Conservation (phyloP, 2,888 invertebrate genomes). For the Venustoraphidia nigricollis region DNA sequence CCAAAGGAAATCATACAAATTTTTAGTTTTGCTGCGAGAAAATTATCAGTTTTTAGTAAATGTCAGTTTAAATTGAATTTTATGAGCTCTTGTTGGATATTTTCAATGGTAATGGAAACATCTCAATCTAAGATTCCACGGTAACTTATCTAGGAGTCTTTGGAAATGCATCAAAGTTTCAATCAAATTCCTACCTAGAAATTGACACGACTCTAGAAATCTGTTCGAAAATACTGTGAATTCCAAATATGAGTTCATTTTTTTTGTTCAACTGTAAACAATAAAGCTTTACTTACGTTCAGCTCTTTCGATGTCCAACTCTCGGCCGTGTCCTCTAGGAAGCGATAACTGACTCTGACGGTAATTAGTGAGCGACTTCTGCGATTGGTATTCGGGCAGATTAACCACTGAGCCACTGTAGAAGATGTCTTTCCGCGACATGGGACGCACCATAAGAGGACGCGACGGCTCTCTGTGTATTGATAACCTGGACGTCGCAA, state of each 20-base stretch:
- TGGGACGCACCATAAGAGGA: constrained; percentile 65
- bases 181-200: not conserved
- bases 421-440: constrained; percentile 93
- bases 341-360: constrained; percentile 83
- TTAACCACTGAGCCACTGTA: constrained; percentile 91
- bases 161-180: too few relatives aligned
- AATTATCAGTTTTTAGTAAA: too few relatives aligned
- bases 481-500: constrained; percentile 50
- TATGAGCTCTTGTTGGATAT: too few relatives aligned
- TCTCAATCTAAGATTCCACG: too few relatives aligned
- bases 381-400: constrained; percentile 84
- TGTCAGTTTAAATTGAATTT: too few relatives aligned
- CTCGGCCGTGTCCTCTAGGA: constrained; percentile 47
- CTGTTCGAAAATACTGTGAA: not conserved
- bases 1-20: too few relatives aligned
- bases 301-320: constrained; percentile 46
- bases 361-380: constrained; percentile 79
- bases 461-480: constrained; percentile 34
- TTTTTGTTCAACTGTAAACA: not conserved
- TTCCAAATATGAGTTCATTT: not conserved
- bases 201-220: not conserved
- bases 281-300: constrained; percentile 39
- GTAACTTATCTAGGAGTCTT: too few relatives aligned
- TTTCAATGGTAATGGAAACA: too few relatives aligned
- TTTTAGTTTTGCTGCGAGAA: too few relatives aligned